These are phyloP conservation scores for Leuctra nigra DNA, from an alignment of 2,888 invertebrate genomes.

Conservation along the genomic window DNA sequence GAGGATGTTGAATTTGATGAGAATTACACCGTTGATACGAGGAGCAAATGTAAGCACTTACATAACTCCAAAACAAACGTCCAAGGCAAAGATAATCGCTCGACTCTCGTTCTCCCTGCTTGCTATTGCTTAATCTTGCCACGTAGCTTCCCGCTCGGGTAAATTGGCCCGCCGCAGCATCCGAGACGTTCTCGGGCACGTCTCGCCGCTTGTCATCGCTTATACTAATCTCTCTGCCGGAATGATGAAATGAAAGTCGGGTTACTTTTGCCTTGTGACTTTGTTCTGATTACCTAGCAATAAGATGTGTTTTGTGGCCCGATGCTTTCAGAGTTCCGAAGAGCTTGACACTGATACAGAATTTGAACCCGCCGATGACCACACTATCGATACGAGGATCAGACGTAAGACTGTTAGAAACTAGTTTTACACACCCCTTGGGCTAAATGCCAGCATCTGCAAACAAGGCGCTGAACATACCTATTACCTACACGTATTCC, in stretches of 20 bases:
- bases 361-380: slow-evolving; percentile 60
- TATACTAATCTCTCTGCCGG: too few species aligned
- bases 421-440: too few species aligned
- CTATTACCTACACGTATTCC: too few species aligned
- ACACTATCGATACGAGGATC: slow-evolving; percentile 60
- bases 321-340: slow-evolving; percentile 51
- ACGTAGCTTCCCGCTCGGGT: too few species aligned
- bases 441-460: too few species aligned
- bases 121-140: too few species aligned
- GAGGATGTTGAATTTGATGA: slow-evolving; percentile 84
- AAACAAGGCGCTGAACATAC: too few species aligned
- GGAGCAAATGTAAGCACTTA: slow-evolving; percentile 75
- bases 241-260: too few species aligned
- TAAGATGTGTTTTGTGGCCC: slow-evolving; percentile 27
- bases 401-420: slow-evolving; percentile 50
- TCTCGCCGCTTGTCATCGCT: too few species aligned
- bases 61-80: not conserved
- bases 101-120: too few species aligned
- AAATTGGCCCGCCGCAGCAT: too few species aligned
- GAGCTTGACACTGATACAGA: slow-evolving; percentile 62
- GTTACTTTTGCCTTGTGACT: slow-evolving; percentile 27
- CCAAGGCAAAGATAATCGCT: not conserved
- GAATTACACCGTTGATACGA: slow-evolving; percentile 79
- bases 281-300: not conserved
- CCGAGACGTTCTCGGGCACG: too few species aligned